These are phyloP conservation scores for Lumbricus terrestris DNA, from an alignment of 2,888 invertebrate genomes.

Conservation along the genomic window DNA sequence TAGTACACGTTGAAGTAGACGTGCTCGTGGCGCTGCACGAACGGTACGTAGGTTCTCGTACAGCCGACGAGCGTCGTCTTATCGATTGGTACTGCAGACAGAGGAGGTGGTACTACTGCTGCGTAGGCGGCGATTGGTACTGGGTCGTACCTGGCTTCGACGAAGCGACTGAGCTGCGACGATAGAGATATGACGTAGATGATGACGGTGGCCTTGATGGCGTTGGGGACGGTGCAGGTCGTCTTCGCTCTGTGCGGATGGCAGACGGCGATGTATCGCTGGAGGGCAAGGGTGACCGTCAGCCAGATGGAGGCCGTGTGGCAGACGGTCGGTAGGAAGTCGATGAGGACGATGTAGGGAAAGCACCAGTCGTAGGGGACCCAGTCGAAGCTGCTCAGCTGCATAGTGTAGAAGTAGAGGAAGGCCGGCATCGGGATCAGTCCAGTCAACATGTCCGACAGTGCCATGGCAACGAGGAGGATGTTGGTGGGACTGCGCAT, in stretches of 20 bases:
- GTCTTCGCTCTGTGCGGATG: conserved; percentile 84
- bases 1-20: conserved; percentile 73
- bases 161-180: conserved; percentile 77
- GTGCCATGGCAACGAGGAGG: conserved; percentile 90
- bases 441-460: conserved; percentile 87
- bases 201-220: conserved; percentile 75
- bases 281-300: conserved; percentile 56
- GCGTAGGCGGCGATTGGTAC: conserved; percentile 64
- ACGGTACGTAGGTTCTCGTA: conserved; percentile 16
- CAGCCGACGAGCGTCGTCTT: conserved; percentile 38
- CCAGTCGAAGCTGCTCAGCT: conserved; percentile 49
- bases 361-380: conserved; percentile 74
- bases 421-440: conserved; percentile 65
- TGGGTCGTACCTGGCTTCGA: conserved; percentile 70
- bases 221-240: conserved; percentile 66
- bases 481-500: conserved; percentile 90
- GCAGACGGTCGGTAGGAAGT: conserved; percentile 52
- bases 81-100: neutral
- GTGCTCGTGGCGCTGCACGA: conserved; percentile 35
- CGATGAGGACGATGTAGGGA: conserved; percentile 64
- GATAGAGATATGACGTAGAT: conserved; percentile 66
- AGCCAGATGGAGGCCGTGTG: conserved; percentile 36
- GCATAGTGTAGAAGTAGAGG: conserved; percentile 84
- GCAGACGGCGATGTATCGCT: conserved; percentile 91
- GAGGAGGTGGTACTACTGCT: neutral